Evolutionary conservation across 2,888 invertebrate species (phyloP).

Genomic region (Acrobasis consociella): DNA sequence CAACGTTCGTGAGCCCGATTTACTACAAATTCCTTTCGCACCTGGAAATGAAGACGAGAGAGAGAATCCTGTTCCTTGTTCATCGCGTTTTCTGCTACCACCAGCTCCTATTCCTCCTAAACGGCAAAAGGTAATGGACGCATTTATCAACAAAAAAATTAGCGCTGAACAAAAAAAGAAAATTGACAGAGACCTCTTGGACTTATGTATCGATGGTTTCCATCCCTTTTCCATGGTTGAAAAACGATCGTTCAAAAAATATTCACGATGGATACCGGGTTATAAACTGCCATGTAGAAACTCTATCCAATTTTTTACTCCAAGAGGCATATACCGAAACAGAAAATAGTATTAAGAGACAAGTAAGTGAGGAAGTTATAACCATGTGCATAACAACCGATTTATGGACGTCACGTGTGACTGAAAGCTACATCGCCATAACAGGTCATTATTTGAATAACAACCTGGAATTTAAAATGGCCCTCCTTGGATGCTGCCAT

Average conservation of each 20-base stretch:
- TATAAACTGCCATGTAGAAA: slow-evolving; percentile 3
- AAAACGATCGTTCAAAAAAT: slow-evolving; percentile 24
- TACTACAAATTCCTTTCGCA: too few relatives aligned
- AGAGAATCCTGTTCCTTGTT: not conserved
- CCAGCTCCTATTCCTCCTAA: slow-evolving; percentile 13
- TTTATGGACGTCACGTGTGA: slow-evolving; percentile 38
- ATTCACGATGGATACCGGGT: slow-evolving; percentile 16
- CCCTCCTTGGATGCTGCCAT: slow-evolving; percentile 19
- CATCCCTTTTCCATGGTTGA: slow-evolving; percentile 26
- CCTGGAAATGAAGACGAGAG: too few relatives aligned
- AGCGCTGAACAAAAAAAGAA: slow-evolving; percentile 20
- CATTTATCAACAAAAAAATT: slow-evolving; percentile 24
- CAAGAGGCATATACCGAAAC: not conserved
- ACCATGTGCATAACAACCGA: slow-evolving; percentile 38
- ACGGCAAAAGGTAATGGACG: slow-evolving; percentile 16
- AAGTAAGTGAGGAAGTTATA: slow-evolving; percentile 19
- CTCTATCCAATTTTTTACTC: not conserved
- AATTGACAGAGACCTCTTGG: slow-evolving; percentile 18
- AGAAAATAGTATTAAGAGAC: not conserved
- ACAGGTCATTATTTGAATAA: slow-evolving; percentile 20
- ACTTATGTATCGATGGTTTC: slow-evolving; percentile 22
- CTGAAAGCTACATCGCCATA: slow-evolving; percentile 29
- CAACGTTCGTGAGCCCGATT: too few relatives aligned
- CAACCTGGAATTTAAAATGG: slow-evolving; percentile 22
- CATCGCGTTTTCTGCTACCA: not conserved